Evolutionary conservation across 2,888 invertebrate genomes (phyloP), one percentile per base, ranked within the genome.

Genomic region (Caprella mutica): DNA sequence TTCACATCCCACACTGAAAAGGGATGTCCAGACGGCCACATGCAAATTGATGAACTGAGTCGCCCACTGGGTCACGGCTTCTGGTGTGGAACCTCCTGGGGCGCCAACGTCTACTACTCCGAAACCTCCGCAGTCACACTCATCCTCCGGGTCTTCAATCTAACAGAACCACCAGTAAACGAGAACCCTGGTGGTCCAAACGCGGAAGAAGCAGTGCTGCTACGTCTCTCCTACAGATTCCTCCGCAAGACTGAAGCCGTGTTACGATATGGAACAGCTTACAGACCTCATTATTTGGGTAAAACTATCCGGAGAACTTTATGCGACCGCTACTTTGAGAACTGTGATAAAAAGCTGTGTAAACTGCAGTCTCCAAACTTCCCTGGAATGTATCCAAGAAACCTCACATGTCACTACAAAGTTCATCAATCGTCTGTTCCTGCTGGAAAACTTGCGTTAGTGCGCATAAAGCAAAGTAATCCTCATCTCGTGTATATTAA

Each of bases 1-100:
- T 86, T 86, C 71, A 81, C 82, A 65, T 85, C 85, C 12, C 85
- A 84, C 73, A 84, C 83, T 46, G 78, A 81, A n/a, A 82, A 83
- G 51, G 85, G 85, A 19, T 86, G 86, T 72, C 85, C 84, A 1
- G 85, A 85, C 68, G 86, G 86, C 14, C 48, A 55, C 35, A 55
- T 55, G 55, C 55, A 51, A 24, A 52, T 56, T 14, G 42, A 33
- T 9, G 52, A 56, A n/a, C 56, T 50, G 3, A 40, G 52, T 42
- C 51, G 52, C 8, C 51, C 52, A n/a, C 29, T 52, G 24, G 53
- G 46, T 24, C 44, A 48, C 14, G 55, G 52, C 24, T 59, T 44
- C 38, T 55, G 55, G 55, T 55, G 55, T 26, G 55, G 55, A 19
- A 55, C 55, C 46, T 55, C 55, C 19, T 46, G 43, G 23, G 55